Evolutionary conservation across 2,113 vertebrate species (phyloP), one percentile per base, ranked within the genome.

Genomic region (Aepyceros melampus): DNA sequence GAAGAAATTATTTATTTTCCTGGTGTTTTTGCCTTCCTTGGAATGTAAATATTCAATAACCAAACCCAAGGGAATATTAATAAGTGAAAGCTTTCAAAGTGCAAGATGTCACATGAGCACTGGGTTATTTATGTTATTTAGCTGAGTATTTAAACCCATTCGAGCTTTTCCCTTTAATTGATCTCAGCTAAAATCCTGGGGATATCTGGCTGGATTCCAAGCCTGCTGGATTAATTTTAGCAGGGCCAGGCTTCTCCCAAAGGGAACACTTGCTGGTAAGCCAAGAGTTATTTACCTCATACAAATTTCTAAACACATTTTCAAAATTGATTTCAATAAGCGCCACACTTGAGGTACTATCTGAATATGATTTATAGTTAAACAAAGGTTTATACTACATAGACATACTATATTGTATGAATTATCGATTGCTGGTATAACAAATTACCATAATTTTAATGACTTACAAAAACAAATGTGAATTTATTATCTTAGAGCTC

Each of bases 261-360:
- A 62, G 78, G 53, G 78, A 84, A 12, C 17, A 9, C 76, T 91
- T 47, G 16, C 43, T 89, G 29, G 55, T 92, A 87, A 94, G 49
- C 58, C 64, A 79, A 89, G 56, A 76, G 21, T 91, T 96, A 88
- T 56, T 94, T 88, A 58, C n/a, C 21, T 91, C 43, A 15, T 19
- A 82, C 11, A 79, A 62, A 96, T 92, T 96, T 82, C 76, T 71
- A 51, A 96, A 87, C 29, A n/a, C 83, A 87, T 79, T 97, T 95
- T 86, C 45, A 94, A 97, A 93, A 97, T n/a, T 71, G 55, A 62
- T 91, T 93, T 91, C 67, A 83, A 56, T 86, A 53, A 87, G 74
- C 76, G 27, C 33, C 31, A 15, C 40, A 56, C 45, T 95, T 56
- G 49, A 92, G 58, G 55, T 55, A 23, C 27, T 45, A 78, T 87